Conservation (phyloP, 1,140 invertebrate species). For the Neomicropteryx cornuta region DNA sequence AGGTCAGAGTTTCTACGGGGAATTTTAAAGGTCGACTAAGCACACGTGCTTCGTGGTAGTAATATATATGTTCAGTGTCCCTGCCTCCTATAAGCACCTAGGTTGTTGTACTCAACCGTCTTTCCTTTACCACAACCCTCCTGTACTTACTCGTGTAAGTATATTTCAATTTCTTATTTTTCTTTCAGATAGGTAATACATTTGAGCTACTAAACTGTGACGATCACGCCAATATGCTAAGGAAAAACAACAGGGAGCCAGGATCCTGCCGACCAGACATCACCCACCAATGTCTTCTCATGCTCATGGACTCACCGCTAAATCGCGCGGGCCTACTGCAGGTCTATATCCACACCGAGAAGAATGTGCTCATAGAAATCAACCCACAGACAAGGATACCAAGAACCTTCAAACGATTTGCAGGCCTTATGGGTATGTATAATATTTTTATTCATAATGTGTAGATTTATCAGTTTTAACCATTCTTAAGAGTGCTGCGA, state of each 20-base stretch:
- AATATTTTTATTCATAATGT: constrained; percentile 3
- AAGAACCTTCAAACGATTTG: constrained; percentile 95
- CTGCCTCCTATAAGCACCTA: too few species aligned
- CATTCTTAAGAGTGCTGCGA: too few species aligned
- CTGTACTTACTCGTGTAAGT: constrained; percentile 6
- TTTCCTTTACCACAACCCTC: too few species aligned
- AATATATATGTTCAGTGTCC: too few species aligned
- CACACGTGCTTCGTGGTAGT: too few species aligned
- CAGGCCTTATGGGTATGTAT: constrained; percentile 86
- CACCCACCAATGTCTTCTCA: constrained; percentile 87
- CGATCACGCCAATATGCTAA: constrained; percentile 75
- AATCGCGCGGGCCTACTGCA: constrained; percentile 82
- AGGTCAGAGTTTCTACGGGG: too few species aligned
- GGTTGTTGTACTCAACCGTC: too few species aligned
- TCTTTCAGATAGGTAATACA: constrained; percentile 62
- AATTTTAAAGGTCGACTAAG: too few species aligned
- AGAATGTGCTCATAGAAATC: constrained; percentile 97
- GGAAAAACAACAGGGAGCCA: constrained; percentile 75
- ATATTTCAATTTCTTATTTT: constrained; percentile 7
- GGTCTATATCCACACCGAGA: constrained; percentile 92
- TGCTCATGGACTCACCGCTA: constrained; percentile 93
- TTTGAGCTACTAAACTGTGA: constrained; percentile 93
- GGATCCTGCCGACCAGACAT: constrained; percentile 88
- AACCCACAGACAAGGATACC: constrained; percentile 98
- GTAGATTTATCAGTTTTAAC: too few species aligned